phyloP scores from a whole-genome alignment of 2,797 vertebrate genomes.

The Sebastiscus albofasciatus region DNA sequence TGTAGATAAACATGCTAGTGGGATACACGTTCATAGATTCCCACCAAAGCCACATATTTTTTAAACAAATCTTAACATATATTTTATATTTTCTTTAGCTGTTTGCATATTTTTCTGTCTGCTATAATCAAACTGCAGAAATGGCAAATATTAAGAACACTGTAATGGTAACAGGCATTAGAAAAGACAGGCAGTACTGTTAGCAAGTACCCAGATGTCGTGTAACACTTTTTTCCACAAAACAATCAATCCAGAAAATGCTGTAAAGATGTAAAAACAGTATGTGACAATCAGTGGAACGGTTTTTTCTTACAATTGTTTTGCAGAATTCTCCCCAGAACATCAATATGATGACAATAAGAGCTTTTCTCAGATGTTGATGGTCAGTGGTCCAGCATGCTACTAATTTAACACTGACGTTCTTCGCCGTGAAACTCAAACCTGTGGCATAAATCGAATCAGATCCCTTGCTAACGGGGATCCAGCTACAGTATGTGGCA shows the following conservation, averaged over 20 bases:
- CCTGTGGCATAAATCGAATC: slow-evolving; percentile 24
- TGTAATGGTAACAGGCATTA: slow-evolving; percentile 32
- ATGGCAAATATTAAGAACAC: slow-evolving; percentile 47
- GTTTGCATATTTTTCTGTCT: slow-evolving; percentile 74
- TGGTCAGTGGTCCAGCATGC: slow-evolving; percentile 59
- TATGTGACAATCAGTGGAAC: slow-evolving; percentile 14
- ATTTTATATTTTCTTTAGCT: slow-evolving; percentile 42
- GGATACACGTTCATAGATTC: slow-evolving; percentile 50
- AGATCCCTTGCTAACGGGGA: slow-evolving; percentile 29
- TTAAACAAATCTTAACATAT: slow-evolving; percentile 12
- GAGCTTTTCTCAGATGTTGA: slow-evolving; percentile 47
- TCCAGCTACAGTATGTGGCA: slow-evolving; percentile 59
- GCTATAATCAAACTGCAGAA: slow-evolving; percentile 53
- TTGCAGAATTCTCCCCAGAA: slow-evolving; percentile 46
- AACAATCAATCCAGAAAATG: slow-evolving; percentile 40
- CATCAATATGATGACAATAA: slow-evolving; percentile 70
- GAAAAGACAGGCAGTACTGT: slow-evolving; percentile 48
- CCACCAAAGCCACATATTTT: slow-evolving; percentile 43
- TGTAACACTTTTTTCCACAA: slow-evolving; percentile 21
- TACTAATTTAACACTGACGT: slow-evolving; percentile 52
- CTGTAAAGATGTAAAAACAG: slow-evolving; percentile 36
- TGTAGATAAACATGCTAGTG: slow-evolving; percentile 47
- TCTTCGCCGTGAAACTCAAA: slow-evolving; percentile 27
- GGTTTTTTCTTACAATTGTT: slow-evolving; percentile 24
- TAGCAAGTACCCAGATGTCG: slow-evolving; percentile 25